These are phyloP conservation scores for Lasioglossum lativentre DNA, from an alignment of 2,888 invertebrate genomes.

Conservation along the genomic window DNA sequence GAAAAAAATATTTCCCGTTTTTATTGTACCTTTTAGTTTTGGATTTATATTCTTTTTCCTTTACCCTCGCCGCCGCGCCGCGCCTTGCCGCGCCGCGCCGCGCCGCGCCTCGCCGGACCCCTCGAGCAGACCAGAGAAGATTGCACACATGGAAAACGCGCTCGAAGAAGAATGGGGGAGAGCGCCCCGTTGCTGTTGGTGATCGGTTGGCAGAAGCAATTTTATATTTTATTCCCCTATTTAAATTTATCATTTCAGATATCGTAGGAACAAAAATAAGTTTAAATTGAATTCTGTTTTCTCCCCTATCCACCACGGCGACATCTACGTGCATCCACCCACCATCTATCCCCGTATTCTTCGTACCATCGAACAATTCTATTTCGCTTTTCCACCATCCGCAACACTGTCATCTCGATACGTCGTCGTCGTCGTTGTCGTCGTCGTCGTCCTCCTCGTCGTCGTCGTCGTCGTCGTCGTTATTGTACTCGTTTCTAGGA, in stretches of 20 bases:
- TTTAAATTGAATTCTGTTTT: slow-evolving; percentile 83
- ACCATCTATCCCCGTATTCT: slow-evolving; percentile 56
- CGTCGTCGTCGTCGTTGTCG: slow-evolving; percentile 27
- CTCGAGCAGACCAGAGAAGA: background rate
- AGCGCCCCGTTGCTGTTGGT: slow-evolving; percentile 10
- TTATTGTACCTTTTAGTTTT: background rate
- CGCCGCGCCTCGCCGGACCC: background rate
- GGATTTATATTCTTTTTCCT: background rate
- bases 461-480: slow-evolving; percentile 23
- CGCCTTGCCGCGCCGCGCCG: background rate
- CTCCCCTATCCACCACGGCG: slow-evolving; percentile 58
- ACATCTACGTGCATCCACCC: slow-evolving; percentile 53
- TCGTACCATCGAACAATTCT: slow-evolving; percentile 60
- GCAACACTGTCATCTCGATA: slow-evolving; percentile 48
- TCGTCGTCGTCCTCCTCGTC: slow-evolving; percentile 8
- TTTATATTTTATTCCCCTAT: slow-evolving; percentile 82
- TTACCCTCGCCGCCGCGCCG: background rate
- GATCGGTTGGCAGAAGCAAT: slow-evolving; percentile 74
- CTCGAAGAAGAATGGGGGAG: background rate
- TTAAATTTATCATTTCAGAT: slow-evolving; percentile 82
- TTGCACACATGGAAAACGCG: background rate
- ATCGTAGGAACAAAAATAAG: slow-evolving; percentile 83
- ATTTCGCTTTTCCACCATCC: slow-evolving; percentile 56
- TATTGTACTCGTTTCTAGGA: slow-evolving; percentile 28
- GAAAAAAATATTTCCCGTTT: background rate